Percentiles rank a stretch among this genome's conserved stretches.
phyloP scores from a whole-genome alignment of 1,140 invertebrate genomes.

The Heliothis virescens region DNA sequence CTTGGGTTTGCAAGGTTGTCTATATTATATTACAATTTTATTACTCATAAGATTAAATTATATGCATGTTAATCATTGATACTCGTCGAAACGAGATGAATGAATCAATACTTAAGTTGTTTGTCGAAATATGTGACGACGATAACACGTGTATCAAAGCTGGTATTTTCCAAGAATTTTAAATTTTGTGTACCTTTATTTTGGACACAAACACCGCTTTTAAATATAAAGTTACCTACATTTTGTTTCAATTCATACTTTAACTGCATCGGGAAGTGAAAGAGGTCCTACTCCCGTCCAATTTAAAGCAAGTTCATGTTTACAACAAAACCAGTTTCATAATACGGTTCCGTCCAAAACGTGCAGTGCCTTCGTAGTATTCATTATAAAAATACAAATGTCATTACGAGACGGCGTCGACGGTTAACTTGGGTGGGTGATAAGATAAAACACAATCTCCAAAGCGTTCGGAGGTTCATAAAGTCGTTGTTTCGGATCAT shows the following conservation, averaged over 20 bases:
- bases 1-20: too few species aligned
- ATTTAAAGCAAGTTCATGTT: slow-evolving; percentile 7
- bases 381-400: slow-evolving; percentile 23
- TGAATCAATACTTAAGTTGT: slow-evolving; percentile 6
- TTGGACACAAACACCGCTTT: not conserved
- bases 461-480: slow-evolving; percentile 63
- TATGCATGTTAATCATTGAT: not conserved
- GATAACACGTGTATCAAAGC: not conserved
- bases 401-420: slow-evolving; percentile 19
- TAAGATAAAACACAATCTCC: slow-evolving; percentile 73
- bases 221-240: not conserved
- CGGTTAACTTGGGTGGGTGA: slow-evolving; percentile 54
- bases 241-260: not conserved
- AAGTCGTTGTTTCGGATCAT: slow-evolving; percentile 55
- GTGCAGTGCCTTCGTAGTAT: slow-evolving; percentile 7
- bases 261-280: not conserved
- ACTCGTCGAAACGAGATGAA: not conserved
- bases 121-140: not conserved
- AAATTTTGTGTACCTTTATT: not conserved
- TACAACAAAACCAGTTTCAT: not conserved
- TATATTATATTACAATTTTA: too few species aligned
- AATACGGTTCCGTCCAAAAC: not conserved
- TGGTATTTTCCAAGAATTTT: not conserved
- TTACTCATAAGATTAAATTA: too few species aligned
- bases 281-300: not conserved